Base-by-base conservation (phyloP, 2,113 vertebrate species). In the Daphoenositta chrysoptera region DNA sequence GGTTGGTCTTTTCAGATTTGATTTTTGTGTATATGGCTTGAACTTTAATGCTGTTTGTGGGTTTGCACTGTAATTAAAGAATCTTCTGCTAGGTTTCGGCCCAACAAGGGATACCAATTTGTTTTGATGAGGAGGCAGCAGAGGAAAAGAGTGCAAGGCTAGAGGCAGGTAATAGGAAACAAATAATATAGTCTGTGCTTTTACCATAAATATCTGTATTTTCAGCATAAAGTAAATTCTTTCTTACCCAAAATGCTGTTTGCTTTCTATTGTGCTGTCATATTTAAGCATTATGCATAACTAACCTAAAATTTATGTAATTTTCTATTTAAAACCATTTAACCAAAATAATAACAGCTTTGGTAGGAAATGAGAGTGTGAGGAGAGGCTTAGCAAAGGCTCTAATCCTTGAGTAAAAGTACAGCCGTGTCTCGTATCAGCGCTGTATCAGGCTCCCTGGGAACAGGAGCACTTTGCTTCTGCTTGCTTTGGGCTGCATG, bases 251-350 rank as follows among this genome's bases (percentile, higher is more conserved):
- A 94, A 89, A 73, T 47, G 72, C 84, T 53, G 9, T 73, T 95
- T 92, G 90, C 39, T 91, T 19, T 88, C 66, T 86, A 2, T 90
- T 95, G 21, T 73, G 28, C 27, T 63, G 53, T 81, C 27, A 31
- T 65, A 31, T 72, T 64, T 89, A 82, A 81, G 39, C 28, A 58
- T 82, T 26, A 40, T 76, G 47, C 18, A 48, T 66, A 83, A 64
- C 44, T 75, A 89, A 93, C 71, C 24, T 50, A 45, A 85, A 97
- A 58, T 66, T 10, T 31, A n/a, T 88, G 71, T 71, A 21, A 50
- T 87, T 91, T 96, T 96, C 71, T 54, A 56, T 80, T 94, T 95
- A 51, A 60, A 93, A 88, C n/a, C 79, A 66, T 83, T 82, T 94
- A 78, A 70, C 28, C 54, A 91, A 82, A 65, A 65, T 48, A 85